phyloP scores from a whole-genome alignment of 2,888 invertebrate species.

The Reticulitermes lucifugus region DNA sequence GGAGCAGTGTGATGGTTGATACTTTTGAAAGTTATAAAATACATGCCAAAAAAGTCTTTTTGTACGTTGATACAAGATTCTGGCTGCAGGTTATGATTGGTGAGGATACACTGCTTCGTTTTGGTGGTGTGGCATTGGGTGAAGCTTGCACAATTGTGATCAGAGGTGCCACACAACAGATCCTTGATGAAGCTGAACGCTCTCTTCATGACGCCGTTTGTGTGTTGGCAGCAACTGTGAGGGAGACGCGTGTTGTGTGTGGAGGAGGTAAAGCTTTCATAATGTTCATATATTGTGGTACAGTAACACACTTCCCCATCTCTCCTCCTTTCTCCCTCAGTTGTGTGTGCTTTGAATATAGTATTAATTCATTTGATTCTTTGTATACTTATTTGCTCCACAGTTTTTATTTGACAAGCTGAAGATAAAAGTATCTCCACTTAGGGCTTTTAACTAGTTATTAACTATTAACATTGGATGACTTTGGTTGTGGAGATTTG shows the following conservation, averaged over 20 bases:
- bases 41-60: background rate
- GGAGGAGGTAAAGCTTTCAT: conserved; percentile 78
- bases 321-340: no score
- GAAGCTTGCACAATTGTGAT: conserved; percentile 98
- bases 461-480: no score
- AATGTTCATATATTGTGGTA: background rate
- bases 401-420: no score
- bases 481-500: no score
- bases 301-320: background rate
- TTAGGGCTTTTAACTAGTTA: no score
- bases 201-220: conserved; percentile 98
- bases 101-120: conserved; percentile 93
- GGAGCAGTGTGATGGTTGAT: no score
- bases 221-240: conserved; percentile 94
- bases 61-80: background rate
- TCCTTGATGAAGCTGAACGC: conserved; percentile 97
- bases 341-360: no score
- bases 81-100: conserved; percentile 87
- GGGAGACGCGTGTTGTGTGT: conserved; percentile 89
- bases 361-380: no score
- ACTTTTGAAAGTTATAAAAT: background rate
- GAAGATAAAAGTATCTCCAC: no score
- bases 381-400: no score
- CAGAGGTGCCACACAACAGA: conserved; percentile 97
- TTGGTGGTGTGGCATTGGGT: conserved; percentile 94